Evolutionary conservation across 1,140 invertebrate genomes (phyloP).

Genomic region (Drosophila albomicans): DNA sequence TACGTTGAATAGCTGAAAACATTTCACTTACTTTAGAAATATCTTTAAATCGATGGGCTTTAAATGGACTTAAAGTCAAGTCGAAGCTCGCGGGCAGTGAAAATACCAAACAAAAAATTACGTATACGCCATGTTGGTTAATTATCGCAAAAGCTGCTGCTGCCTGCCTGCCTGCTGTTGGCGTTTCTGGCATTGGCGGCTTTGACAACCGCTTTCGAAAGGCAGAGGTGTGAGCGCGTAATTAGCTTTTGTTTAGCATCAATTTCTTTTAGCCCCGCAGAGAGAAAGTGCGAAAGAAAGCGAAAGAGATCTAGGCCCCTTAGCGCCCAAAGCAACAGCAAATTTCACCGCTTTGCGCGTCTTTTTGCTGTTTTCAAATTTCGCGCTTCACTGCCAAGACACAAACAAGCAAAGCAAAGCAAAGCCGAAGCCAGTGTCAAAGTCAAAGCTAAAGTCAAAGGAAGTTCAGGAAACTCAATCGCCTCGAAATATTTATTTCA

Average conservation of each 20-base stretch:
- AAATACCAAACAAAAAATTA: conserved; percentile 28
- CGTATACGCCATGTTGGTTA: conserved; percentile 44
- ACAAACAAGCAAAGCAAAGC: conserved; percentile 38
- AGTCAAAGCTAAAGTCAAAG: conserved; percentile 26
- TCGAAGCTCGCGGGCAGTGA: conserved; percentile 7
- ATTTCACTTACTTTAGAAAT: conserved; percentile 16
- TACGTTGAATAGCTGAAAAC: conserved; percentile 16
- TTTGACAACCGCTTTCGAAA: conserved; percentile 49
- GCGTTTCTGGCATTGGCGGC: conserved; percentile 32
- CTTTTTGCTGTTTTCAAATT: conserved; percentile 48
- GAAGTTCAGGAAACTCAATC: conserved; percentile 28
- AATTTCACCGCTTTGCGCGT: conserved; percentile 35
- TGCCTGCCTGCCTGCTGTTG: background rate
- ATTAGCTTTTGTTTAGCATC: conserved; percentile 63
- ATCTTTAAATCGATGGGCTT: conserved; percentile 10
- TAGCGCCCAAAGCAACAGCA: conserved; percentile 32
- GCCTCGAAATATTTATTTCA: background rate
- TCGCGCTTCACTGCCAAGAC: conserved; percentile 46
- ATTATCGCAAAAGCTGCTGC: conserved; percentile 45
- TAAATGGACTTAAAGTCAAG: conserved; percentile 13
- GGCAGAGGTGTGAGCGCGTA: conserved; percentile 36
- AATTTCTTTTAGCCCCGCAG: conserved; percentile 39
- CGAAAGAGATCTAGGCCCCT: conserved; percentile 4
- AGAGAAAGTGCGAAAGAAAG: background rate
- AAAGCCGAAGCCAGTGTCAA: conserved; percentile 23